A percentile compares a stretch with the other conserved stretches of the same genome.
These are phyloP conservation scores for Ditula angustiorana DNA, from an alignment of 2,888 invertebrate genomes.

Conservation along the genomic window DNA sequence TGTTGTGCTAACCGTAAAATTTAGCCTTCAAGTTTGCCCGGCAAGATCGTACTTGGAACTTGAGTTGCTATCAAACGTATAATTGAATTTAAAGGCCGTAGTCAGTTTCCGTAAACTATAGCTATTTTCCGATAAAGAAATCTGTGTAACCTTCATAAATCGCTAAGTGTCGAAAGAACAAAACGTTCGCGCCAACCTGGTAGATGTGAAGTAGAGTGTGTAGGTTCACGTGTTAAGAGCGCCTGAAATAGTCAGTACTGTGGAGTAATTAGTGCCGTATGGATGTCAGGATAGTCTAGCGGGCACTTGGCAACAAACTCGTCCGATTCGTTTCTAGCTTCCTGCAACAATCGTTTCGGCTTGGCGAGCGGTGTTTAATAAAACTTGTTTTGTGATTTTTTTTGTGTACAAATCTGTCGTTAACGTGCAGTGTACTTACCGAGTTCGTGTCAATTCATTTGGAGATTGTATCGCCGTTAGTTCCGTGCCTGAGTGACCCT, in stretches of 20 bases:
- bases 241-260: conserved; percentile 76
- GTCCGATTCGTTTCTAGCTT: conserved; percentile 20
- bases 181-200: conserved; percentile 58
- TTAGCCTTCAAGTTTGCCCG: background rate
- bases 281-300: conserved; percentile 55
- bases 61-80: background rate
- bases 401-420: conserved; percentile 35
- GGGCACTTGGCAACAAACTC: conserved; percentile 63
- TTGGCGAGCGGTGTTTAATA: conserved; percentile 10
- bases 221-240: conserved; percentile 65
- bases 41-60: background rate
- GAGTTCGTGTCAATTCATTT: conserved; percentile 20
- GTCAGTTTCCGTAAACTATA: conserved; percentile 1
- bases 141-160: conserved; percentile 65
- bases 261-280: conserved; percentile 67
- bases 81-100: background rate
- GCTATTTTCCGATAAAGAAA: conserved; percentile 23
- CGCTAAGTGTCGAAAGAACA: conserved; percentile 71
- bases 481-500: conserved; percentile 18
- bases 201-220: conserved; percentile 75
- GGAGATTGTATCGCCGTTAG: conserved; percentile 20
- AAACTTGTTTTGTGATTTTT: conserved; percentile 29
- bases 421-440: conserved; percentile 21
- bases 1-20: background rate
- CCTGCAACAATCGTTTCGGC: conserved; percentile 1